A percentile compares a stretch with the other conserved stretches of the same genome.
These are phyloP conservation scores for Bradypodion pumilum DNA, from an alignment of 2,797 vertebrate genomes.

Conservation along the genomic window DNA sequence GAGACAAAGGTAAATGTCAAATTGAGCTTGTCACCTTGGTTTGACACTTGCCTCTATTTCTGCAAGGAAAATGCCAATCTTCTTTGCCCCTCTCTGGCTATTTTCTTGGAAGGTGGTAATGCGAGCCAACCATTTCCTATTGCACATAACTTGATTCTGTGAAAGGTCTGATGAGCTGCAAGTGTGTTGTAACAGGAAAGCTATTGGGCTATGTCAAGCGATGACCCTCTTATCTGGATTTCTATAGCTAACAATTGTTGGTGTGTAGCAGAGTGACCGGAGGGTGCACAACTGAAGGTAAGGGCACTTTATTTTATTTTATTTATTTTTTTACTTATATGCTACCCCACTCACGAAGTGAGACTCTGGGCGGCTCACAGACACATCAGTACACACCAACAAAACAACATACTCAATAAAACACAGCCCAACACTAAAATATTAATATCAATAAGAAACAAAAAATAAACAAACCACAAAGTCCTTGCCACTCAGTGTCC, in stretches of 20 bases:
- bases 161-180: neutral
- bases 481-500: too few species aligned
- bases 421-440: too few species aligned
- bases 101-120: neutral
- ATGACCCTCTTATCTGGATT: neutral
- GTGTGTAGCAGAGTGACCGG: too few species aligned
- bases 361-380: too few species aligned
- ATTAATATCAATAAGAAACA: too few species aligned
- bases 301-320: too few species aligned
- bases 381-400: too few species aligned
- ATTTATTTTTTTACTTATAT: too few species aligned
- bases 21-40: neutral
- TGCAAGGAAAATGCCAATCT: constrained; percentile 10
- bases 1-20: constrained; percentile 31
- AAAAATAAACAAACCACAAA: too few species aligned
- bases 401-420: too few species aligned
- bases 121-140: neutral
- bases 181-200: neutral
- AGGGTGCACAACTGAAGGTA: too few species aligned
- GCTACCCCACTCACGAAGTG: too few species aligned
- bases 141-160: neutral
- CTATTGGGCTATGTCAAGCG: neutral
- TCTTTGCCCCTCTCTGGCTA: neutral
- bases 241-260: neutral
- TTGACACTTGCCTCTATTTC: constrained; percentile 7